A percentile compares a stretch with the other conserved stretches of the same genome.
Evolutionary conservation across 2,113 vertebrate genomes (phyloP).

Genomic region (Trogon melanurus): DNA sequence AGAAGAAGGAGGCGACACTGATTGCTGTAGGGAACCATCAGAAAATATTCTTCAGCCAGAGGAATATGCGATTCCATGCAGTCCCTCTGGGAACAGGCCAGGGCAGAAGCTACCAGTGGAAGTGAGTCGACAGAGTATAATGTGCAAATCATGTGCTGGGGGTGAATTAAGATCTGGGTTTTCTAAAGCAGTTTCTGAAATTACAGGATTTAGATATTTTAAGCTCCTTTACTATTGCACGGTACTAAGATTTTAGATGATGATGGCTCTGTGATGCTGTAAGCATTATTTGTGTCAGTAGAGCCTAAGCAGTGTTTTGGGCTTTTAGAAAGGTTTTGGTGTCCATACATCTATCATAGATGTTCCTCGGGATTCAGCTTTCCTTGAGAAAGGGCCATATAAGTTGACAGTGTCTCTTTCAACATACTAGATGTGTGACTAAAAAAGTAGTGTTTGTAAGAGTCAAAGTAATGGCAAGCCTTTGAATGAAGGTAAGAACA

Average conservation of each 20-base stretch:
- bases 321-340: background rate
- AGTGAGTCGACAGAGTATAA: background rate
- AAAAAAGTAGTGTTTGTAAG: slow-evolving; percentile 27
- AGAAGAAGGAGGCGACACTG: background rate
- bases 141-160: background rate
- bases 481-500: slow-evolving; percentile 31
- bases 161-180: background rate
- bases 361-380: background rate
- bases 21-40: background rate
- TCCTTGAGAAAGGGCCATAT: slow-evolving; percentile 19
- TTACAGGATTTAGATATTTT: background rate
- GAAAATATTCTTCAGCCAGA: background rate
- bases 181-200: background rate
- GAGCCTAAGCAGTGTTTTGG: background rate
- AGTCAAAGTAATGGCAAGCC: slow-evolving; percentile 26
- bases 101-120: background rate
- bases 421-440: background rate
- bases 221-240: background rate
- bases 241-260: background rate
- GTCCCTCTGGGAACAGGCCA: background rate
- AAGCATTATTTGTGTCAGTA: background rate
- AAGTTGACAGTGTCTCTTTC: slow-evolving; percentile 27
- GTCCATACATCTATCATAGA: background rate
- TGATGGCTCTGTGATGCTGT: background rate
- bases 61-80: background rate